These are phyloP conservation scores for Alethe castanea DNA, from an alignment of 2,113 vertebrate species.

Conservation along the genomic window DNA sequence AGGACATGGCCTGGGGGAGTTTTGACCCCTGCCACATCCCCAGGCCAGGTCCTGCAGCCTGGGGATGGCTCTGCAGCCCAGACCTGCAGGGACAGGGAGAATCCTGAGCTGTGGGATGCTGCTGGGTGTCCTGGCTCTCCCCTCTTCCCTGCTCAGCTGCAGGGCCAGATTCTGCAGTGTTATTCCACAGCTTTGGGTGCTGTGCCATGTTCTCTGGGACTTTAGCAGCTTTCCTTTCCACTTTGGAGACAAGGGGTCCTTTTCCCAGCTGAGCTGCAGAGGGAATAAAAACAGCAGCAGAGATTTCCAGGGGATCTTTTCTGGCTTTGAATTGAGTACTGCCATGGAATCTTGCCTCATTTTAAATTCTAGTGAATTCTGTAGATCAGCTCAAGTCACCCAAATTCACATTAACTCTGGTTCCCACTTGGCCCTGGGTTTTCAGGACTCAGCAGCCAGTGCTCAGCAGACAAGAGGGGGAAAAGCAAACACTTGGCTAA, in stretches of 20 bases:
- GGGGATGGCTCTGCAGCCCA: background rate
- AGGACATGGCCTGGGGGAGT: fast-evolving
- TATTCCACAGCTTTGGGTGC: background rate
- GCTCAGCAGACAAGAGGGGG: background rate
- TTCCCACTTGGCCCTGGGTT: background rate
- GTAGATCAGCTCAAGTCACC: background rate
- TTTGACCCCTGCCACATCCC: fast-evolving
- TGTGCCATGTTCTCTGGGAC: background rate
- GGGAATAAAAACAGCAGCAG: background rate
- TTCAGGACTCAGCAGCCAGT: background rate
- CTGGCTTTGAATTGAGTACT: background rate
- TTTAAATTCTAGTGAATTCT: background rate
- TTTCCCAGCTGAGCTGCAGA: background rate
- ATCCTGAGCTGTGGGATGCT: background rate
- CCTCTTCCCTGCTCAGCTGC: background rate
- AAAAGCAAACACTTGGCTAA: background rate
- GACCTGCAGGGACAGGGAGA: background rate
- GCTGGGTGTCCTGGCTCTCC: background rate
- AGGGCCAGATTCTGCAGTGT: background rate
- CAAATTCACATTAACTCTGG: background rate
- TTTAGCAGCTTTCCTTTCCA: background rate
- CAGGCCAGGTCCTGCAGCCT: fast-evolving
- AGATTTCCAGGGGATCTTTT: background rate
- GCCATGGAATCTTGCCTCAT: background rate
- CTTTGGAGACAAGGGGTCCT: background rate